Evolutionary conservation across 2,113 vertebrate genomes (phyloP), one percentile per base, ranked within the genome.

Genomic region (Nipponia nippon): DNA sequence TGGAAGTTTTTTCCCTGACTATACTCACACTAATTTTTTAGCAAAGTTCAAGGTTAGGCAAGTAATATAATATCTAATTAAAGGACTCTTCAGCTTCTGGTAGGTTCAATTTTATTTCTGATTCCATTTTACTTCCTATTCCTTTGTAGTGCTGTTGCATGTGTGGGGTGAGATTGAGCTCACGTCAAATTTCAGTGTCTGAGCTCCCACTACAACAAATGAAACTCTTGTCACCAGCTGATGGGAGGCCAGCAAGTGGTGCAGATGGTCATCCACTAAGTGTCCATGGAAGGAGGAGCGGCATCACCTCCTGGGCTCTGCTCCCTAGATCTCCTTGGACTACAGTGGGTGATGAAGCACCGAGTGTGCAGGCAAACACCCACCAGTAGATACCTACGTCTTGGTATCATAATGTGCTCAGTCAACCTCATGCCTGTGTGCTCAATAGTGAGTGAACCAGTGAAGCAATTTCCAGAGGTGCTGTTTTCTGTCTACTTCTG

Each of bases 381-480:
- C 17, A 23, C 15, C 11, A 47, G 18, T 0, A 50, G 17, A 40
- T 11, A n/a, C 9, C 29, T 59, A 7, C 0, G 1, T n/a, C 52
- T 83, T 87, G 26, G 11, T 69, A 21, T n/a, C 21, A 9, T 6
- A 30, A 36, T 9, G 13, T 55, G 9, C 11, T 80, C 12, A 1
- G 16, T 80, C 29, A 49, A 8, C 34, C 13, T 72, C n/a, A 20
- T 29, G 13, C 20, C 49, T 69, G 20, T 20, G 12, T 32, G 11
- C 11, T 63, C 58, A 71, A 5, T 4, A 50, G 36, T 10, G 23
- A 86, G 30, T 32, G 26, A 92, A 30, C 4, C 16, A 47, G 44
- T 23, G 53, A 83, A 89, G 44, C 21, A 69, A 25, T 23, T 55
- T 34, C 49, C 55, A 62, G 77, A 87, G 12, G 6, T 1, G 7